Evolutionary conservation across 1,140 invertebrate genomes (phyloP).

Genomic region (Eupristina koningsbergeri): DNA sequence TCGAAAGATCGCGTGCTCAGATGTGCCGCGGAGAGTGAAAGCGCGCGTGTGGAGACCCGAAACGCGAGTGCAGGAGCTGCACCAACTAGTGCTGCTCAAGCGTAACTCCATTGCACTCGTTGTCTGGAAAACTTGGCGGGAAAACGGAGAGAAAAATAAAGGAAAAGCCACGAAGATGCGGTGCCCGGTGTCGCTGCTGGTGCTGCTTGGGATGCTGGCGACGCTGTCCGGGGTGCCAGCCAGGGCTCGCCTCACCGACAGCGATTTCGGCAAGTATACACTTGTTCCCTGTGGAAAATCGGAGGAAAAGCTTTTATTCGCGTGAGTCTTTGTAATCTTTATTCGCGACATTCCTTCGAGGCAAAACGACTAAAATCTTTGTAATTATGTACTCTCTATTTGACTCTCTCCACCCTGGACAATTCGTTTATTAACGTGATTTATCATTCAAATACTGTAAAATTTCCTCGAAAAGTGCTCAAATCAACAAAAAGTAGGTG

Average conservation of each 20-base stretch:
- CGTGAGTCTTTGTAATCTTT: too few relatives aligned
- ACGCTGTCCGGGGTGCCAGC: neutral
- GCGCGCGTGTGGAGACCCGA: constrained; percentile 11
- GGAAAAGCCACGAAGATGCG: neutral
- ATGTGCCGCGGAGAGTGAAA: constrained; percentile 6
- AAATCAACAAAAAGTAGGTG: neutral
- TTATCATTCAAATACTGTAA: too few relatives aligned
- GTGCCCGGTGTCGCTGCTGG: neutral
- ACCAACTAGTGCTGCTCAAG: neutral
- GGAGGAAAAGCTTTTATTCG: too few relatives aligned
- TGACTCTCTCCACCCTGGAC: too few relatives aligned
- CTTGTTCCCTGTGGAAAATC: too few relatives aligned
- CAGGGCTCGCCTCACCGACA: neutral
- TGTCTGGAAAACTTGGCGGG: neutral
- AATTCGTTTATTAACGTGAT: too few relatives aligned
- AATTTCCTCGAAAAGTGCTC: neutral
- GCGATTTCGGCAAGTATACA: constrained; percentile 62
- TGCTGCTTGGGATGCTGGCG: constrained; percentile 6
- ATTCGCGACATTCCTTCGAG: too few relatives aligned
- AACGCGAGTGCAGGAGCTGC: neutral
- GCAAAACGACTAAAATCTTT: too few relatives aligned
- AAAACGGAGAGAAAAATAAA: neutral
- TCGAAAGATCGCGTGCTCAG: neutral
- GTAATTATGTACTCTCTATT: too few relatives aligned
- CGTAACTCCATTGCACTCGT: neutral